Percentiles rank a stretch among this genome's conserved stretches.
phyloP scores from a whole-genome alignment of 2,888 invertebrate species.

The Drepanosiphum platanoidis region DNA sequence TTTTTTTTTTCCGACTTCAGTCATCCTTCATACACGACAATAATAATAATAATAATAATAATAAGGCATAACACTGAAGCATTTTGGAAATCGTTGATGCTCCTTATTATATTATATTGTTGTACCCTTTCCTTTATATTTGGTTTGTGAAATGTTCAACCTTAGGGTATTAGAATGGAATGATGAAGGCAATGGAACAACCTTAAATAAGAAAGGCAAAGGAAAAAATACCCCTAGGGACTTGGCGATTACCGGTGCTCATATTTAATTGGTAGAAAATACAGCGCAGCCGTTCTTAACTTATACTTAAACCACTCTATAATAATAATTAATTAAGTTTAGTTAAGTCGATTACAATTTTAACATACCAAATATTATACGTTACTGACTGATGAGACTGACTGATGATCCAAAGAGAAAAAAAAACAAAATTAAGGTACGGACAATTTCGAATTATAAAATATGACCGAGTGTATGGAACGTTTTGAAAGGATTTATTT shows the following conservation, averaged over 20 bases:
- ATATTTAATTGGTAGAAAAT: constrained; percentile 42
- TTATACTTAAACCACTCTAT: not conserved
- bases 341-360: constrained; percentile 18
- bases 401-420: not conserved
- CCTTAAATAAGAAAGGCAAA: constrained; percentile 32
- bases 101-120: not conserved
- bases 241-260: not conserved
- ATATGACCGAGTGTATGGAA: not conserved
- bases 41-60: no score
- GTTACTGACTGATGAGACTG: not conserved
- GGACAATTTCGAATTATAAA: not conserved
- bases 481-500: not conserved
- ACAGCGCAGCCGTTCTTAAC: not conserved
- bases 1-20: not conserved
- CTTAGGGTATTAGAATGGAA: constrained; percentile 26
- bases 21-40: not conserved
- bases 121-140: constrained; percentile 26
- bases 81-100: constrained; percentile 30
- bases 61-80: not conserved
- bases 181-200: constrained; percentile 11
- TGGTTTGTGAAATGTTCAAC: constrained; percentile 32
- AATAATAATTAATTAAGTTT: constrained; percentile 22
- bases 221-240: constrained; percentile 12
- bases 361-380: not conserved
- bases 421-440: not conserved